phyloP scores from a whole-genome alignment of 2,888 invertebrate species.

The Cephus nigrinus region DNA sequence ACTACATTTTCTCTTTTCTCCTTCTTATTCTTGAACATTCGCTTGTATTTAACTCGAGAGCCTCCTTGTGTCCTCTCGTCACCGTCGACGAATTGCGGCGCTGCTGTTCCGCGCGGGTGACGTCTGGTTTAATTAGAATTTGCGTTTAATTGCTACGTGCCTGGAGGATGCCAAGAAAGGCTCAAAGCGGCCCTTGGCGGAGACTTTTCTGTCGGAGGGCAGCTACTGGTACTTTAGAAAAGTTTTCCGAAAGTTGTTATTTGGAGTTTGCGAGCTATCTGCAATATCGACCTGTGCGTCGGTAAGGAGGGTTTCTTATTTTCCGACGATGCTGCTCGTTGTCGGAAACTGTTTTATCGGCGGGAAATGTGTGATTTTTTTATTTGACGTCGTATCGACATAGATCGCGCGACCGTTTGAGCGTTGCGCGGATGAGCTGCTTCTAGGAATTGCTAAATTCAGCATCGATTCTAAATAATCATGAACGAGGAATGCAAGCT shows the following conservation, averaged over 20 bases:
- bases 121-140: background rate
- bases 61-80: background rate
- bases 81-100: background rate
- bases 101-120: background rate
- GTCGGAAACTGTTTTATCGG: background rate
- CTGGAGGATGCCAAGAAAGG: background rate
- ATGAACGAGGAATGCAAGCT: background rate
- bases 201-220: background rate
- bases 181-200: background rate
- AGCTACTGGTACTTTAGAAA: background rate
- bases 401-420: background rate
- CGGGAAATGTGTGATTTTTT: background rate
- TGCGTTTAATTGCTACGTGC: background rate
- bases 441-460: background rate
- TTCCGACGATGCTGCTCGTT: background rate
- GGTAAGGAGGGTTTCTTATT: background rate
- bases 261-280: background rate
- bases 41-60: constrained; percentile 1
- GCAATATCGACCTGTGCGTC: background rate
- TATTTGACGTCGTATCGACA: background rate
- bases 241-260: background rate
- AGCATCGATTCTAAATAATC: background rate
- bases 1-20: background rate
- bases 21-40: background rate
- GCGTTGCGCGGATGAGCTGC: background rate